Evolutionary conservation across 2,797 vertebrate species (phyloP), one percentile per base, ranked within the genome.

Genomic region (Pseudopleuronectes americanus): DNA sequence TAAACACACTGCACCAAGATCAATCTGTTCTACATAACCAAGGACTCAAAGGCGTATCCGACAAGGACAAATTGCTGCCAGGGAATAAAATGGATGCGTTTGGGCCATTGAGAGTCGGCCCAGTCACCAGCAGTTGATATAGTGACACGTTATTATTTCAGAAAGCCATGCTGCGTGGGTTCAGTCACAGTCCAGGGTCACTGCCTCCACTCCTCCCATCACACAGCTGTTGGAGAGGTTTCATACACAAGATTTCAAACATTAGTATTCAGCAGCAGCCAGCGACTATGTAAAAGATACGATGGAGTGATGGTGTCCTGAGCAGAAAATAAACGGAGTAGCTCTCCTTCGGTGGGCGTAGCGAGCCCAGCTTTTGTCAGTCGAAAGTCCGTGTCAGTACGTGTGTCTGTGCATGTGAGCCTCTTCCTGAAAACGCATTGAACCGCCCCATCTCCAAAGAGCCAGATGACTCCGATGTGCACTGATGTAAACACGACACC

Each of bases 101-200:
- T 45, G 8, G 28, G 21, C 75, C 12, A 19, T 65, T 51, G 53
- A 79, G 24, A 68, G 59, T 75, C 71, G 68, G 54, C 31, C 48
- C 47, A 75, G 47, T 79, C 72, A 49, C 63, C 22, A 67, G 21
- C 8, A 51, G 66, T 33, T 75, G 64, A 80, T 71, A 65, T 55
- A 53, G 47, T 76, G 73, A 81, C 73, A 76, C 56, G 63, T 71
- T 55, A 68, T 80, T 80, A 64, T 79, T 72, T 13, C 17, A 52
- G 48, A 74, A 63, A 66, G 8, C 68, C 21, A 58, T 63, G 58
- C 65, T 76, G 71, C 4, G n/a, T 71, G 36, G 68, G 60, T 73
- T 73, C 72, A 70, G 49, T 73, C 62, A 61, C 61, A 83, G 62
- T 57, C 43, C 64, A 71, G 59, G 75, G 75, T 83, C 68, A 58